Base-by-base conservation (phyloP, 2,888 invertebrate species). In the Oligia latruncula region DNA sequence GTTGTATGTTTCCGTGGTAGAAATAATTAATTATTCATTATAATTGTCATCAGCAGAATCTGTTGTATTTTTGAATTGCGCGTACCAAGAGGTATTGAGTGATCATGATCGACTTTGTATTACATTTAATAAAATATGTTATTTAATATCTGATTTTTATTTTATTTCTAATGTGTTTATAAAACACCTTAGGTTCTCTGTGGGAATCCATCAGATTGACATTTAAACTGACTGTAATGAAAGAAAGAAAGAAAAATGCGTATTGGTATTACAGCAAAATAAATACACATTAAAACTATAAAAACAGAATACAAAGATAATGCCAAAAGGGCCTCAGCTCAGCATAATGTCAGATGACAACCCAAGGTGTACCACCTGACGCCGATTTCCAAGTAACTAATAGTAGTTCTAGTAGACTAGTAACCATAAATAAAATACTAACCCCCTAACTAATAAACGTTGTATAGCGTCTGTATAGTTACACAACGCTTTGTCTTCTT, bases 51-150 rank as follows among this genome's bases (percentile, higher is more conserved):
- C 84, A 73, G 49, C 88, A 85, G 78, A 89, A 85, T 86, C 75
- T 87, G 87, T 89, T 88, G 85, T 90, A 92, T 91, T 93, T 93
- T 91, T 90, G 90, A 91, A 87, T 87, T 90, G 88, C 85, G 68
- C 78, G 84, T 88, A 90, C 90, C 88, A 84, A 78, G 86, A 88
- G 91, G 91, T 91, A 90, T 91, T 91, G 87, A 90, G 83, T 92
- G 90, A 89, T 92, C 90, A 92, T 89, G 82, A 84, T 78, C 89
- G 90, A 90, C 88, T 91, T 90, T 92, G 90, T 94, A 92, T 93
- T 92, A 94, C 90, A 92, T 90, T 62, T 92, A 93, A 92, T 90
- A 90, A 88, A 92, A 90, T 92, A 92, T 93, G 88, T 93, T 93
- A 93, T 90, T 89, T 90, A 89, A 83, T 87, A 83, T 82, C 60